A percentile compares a stretch with the other conserved stretches of the same genome.
phyloP scores from a whole-genome alignment of 2,888 invertebrate genomes.

The Andricus quercusramuli region DNA sequence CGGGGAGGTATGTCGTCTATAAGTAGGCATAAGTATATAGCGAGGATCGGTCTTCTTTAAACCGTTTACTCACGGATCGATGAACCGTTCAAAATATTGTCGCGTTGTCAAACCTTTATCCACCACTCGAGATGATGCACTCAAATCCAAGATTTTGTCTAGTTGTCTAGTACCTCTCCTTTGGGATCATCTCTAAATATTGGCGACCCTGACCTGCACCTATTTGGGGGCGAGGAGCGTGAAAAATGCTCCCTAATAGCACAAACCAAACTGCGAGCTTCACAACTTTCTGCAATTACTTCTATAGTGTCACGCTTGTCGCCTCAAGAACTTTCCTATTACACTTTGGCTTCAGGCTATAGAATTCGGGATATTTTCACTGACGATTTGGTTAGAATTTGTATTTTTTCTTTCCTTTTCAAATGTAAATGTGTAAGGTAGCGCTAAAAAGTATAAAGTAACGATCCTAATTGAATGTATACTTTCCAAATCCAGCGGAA shows the following conservation, averaged over 20 bases:
- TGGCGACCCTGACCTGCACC: conserved; percentile 47
- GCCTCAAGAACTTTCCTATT: background rate
- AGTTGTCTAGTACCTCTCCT: conserved; percentile 42
- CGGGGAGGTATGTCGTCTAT: conserved; percentile 43
- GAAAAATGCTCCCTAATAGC: conserved; percentile 41
- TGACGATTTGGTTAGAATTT: background rate
- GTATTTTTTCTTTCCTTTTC: background rate
- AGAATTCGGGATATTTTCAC: background rate
- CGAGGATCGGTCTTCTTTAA: conserved; percentile 66
- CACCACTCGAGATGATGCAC: conserved; percentile 42
- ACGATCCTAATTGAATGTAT: no score
- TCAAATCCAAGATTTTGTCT: conserved; percentile 53
- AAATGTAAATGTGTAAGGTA: background rate
- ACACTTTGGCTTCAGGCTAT: background rate
- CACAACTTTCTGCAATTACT: conserved; percentile 11
- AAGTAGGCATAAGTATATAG: conserved; percentile 54
- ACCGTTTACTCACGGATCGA: conserved; percentile 76
- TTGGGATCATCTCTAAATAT: conserved; percentile 43
- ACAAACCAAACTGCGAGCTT: conserved; percentile 12
- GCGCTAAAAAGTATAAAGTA: background rate
- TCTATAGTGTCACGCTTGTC: conserved; percentile 1
- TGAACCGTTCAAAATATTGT: conserved; percentile 77
- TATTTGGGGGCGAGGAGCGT: conserved; percentile 54
- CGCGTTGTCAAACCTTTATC: conserved; percentile 66
- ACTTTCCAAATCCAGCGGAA: no score